Base-by-base conservation (phyloP, 2,113 vertebrate genomes). In the Lepus americanus region DNA sequence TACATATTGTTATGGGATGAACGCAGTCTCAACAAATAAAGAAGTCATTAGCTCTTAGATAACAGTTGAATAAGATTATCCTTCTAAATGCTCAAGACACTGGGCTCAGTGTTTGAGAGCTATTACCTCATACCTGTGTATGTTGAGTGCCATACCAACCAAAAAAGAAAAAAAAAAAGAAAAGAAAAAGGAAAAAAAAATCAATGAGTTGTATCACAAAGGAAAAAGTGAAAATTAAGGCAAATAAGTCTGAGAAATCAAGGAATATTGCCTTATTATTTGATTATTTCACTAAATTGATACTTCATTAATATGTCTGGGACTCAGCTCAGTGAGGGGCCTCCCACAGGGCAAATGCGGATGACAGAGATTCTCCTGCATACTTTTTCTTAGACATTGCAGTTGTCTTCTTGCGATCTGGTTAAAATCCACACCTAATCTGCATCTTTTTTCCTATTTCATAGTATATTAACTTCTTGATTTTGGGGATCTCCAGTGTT, bases 401-500 rank as follows among this genome's bases (percentile, higher is more conserved):
- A 59, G 22, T 69, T 69, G 12, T 25, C 63, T 72, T 39, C 29
- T 73, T 78, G 29, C 73, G 29, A 61, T 69, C 19, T 73, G 86
- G 14, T 33, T 66, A 23, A 36, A 87, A 79, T 67, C 2, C 25
- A 74, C 51, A 73, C 17, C 63, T 78, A 17, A 6, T 83, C 10
- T 86, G 36, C 20, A 70, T 63, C 70, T 73, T 83, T 90, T n/a
- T 93, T 81, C 66, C 76, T 76, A 61, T 82, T 74, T 89, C 20
- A 53, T 33, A 39, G n/a, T 44, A 36, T n/a, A 55, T 90, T 77
- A 81, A 86, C 23, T 77, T 76, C 23, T 73, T 87, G 51, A 70
- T 4, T 67, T 78, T 33, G 55, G 74, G 17, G 5, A 61, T 64
- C 67, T 33, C 27, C 74, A 23, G 12, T 53, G 36, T 78, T 59